Evolutionary conservation across 2,797 vertebrate genomes (phyloP), one percentile per base, ranked within the genome.

Genomic region (Lophotriccus pileatus): DNA sequence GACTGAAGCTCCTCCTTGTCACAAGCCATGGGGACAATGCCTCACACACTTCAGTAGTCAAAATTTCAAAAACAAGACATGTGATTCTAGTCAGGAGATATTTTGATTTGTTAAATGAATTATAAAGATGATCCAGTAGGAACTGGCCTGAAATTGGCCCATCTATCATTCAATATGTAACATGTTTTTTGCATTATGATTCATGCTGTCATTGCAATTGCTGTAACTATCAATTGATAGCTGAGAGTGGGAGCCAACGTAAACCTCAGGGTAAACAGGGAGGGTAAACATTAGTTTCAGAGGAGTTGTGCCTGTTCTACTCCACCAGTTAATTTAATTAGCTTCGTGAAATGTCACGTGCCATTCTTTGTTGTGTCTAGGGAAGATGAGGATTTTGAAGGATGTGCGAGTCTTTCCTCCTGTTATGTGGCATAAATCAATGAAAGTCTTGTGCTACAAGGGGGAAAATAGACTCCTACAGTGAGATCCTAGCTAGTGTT

Each of bases 131-230:
- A 89, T 93, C 82, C 55, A 73, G 93, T 89, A 93, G 92, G 83
- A 93, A 85, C 25, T 88, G 84, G 52, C 64, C 66, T 87, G 69
- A 88, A 85, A 81, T 46, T 49, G 8, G 2, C 34, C 91, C 44
- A 88, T 94, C 85, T 91, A 58, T 89, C 62, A 79, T 95, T 91
- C 63, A 76, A 32, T 69, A 75, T 82, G 59, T 84, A 81, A 56
- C 59, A 87, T 76, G 87, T 36, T 88, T 95, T 93, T 91, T 86
- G n/a, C 69, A 76, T 95, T 93, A 86, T 84, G 79, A 93, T 93
- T 93, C 66, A 73, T 84, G 44, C 69, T 90, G 66, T 93, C 73
- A 49, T 63, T 91, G 43, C 59, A 91, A 69, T 89, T 81, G 53
- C 89, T 86, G n/a, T 68, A 92, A 47, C 60, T 83, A 78, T 87